phyloP scores from a whole-genome alignment of 2,797 vertebrate species.

The Nothura maculosa region DNA sequence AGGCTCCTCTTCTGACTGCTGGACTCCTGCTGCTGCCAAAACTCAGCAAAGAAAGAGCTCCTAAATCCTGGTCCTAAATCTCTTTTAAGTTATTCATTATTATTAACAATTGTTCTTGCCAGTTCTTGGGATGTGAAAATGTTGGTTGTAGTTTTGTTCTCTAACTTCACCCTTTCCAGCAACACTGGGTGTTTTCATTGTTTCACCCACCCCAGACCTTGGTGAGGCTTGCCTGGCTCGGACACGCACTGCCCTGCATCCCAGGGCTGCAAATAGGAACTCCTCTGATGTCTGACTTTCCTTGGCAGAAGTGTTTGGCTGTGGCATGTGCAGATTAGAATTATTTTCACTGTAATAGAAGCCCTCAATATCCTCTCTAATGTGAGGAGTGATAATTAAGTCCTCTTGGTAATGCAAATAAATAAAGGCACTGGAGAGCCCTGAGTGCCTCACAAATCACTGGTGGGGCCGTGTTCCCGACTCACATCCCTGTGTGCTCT shows the following conservation, averaged over 20 bases:
- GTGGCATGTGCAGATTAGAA: slow-evolving; percentile 18
- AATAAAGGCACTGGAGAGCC: slow-evolving; percentile 32
- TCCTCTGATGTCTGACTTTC: neutral
- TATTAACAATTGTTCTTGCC: neutral
- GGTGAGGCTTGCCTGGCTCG: neutral
- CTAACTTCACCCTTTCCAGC: neutral
- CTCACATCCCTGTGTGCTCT: neutral
- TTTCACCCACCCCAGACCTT: rapidly evolving
- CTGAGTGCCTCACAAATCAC: slow-evolving; percentile 17
- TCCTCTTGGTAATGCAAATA: slow-evolving; percentile 42
- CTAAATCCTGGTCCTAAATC: neutral
- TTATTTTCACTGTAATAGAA: neutral
- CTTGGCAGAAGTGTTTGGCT: neutral
- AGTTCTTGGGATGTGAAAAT: neutral
- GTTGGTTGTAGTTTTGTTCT: neutral
- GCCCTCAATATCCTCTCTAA: slow-evolving; percentile 1
- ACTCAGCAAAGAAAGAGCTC: neutral
- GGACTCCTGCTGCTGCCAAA: neutral
- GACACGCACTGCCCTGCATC: neutral
- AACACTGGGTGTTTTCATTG: neutral
- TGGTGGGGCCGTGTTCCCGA: neutral
- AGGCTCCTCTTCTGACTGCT: neutral
- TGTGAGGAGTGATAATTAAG: slow-evolving; percentile 60
- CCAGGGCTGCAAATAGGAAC: rapidly evolving
- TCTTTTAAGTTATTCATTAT: neutral